These are phyloP conservation scores for Eulemur rubriventer DNA, from an alignment of 2,797 vertebrate genomes.

Conservation along the genomic window DNA sequence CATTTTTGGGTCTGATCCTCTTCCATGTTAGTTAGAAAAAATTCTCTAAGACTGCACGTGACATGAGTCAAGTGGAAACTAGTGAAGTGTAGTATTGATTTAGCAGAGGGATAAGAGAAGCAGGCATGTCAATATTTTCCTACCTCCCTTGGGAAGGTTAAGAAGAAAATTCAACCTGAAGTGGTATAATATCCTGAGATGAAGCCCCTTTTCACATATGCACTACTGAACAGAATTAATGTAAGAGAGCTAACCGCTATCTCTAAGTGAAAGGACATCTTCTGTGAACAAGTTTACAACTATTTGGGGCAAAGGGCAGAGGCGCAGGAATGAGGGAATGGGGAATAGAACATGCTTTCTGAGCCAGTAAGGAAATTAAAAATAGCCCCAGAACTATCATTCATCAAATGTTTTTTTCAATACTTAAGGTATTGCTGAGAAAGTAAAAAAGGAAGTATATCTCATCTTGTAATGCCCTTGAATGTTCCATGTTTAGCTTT, in stretches of 20 bases:
- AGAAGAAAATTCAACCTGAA: constrained; percentile 42
- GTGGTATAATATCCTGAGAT: neutral
- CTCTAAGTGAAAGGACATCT: neutral
- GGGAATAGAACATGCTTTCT: neutral
- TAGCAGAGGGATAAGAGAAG: neutral
- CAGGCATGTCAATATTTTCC: neutral
- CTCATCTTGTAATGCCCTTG: constrained; percentile 62
- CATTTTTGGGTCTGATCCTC: neutral
- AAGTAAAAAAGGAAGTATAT: constrained; percentile 36
- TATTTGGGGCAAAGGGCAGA: neutral
- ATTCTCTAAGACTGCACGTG: neutral
- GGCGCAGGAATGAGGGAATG: neutral
- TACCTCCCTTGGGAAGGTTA: neutral
- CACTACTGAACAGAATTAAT: neutral
- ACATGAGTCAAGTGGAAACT: neutral
- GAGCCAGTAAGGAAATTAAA: constrained; percentile 13
- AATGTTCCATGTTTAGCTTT: constrained; percentile 44
- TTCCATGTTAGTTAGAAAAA: neutral
- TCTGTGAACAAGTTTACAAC: neutral
- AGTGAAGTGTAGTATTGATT: constrained; percentile 3
- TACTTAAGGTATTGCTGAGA: constrained; percentile 33
- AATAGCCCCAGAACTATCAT: neutral
- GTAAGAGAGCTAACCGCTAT: neutral
- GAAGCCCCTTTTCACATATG: neutral
- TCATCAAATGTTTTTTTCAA: constrained; percentile 44